A percentile compares a stretch with the other conserved stretches of the same genome.
Conservation (phyloP, 2,888 invertebrate genomes). For the Laothoe populi region DNA sequence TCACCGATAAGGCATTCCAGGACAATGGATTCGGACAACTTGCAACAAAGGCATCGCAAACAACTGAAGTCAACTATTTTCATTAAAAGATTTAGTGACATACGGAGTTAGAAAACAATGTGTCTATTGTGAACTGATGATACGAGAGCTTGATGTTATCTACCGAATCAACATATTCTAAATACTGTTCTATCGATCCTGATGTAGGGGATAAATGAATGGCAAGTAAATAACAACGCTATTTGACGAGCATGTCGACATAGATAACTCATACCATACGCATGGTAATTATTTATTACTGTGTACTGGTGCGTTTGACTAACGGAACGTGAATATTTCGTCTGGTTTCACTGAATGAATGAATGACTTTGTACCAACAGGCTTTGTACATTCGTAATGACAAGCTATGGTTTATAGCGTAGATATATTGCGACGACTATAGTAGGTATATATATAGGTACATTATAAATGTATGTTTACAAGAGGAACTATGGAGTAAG, state of each 20-base stretch:
- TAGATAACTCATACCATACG: constrained; percentile 19
- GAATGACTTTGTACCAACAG: constrained; percentile 56
- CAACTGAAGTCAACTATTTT: constrained; percentile 5
- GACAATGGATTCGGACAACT: constrained; percentile 21
- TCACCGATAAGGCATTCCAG: constrained; percentile 29
- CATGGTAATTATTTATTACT: constrained; percentile 37
- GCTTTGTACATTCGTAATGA: constrained; percentile 39
- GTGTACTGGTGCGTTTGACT: constrained; percentile 59
- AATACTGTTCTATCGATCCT: constrained; percentile 11
- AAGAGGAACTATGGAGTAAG: no score
- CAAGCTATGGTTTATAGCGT: constrained; percentile 33
- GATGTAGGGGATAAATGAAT: constrained; percentile 30
- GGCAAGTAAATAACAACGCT: constrained; percentile 24
- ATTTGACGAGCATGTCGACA: constrained; percentile 28
- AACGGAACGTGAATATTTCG: constrained; percentile 70
- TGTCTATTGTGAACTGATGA: background rate
- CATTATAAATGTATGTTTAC: background rate
- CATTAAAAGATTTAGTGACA: background rate
- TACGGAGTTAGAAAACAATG: background rate
- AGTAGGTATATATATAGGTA: background rate
- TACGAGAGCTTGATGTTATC: background rate
- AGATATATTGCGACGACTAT: no score
- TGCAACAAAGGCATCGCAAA: constrained; percentile 8
- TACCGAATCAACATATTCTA: constrained; percentile 1
- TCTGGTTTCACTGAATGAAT: constrained; percentile 59